phyloP scores from a whole-genome alignment of 1,140 invertebrate species.

The Nebria ingens region DNA sequence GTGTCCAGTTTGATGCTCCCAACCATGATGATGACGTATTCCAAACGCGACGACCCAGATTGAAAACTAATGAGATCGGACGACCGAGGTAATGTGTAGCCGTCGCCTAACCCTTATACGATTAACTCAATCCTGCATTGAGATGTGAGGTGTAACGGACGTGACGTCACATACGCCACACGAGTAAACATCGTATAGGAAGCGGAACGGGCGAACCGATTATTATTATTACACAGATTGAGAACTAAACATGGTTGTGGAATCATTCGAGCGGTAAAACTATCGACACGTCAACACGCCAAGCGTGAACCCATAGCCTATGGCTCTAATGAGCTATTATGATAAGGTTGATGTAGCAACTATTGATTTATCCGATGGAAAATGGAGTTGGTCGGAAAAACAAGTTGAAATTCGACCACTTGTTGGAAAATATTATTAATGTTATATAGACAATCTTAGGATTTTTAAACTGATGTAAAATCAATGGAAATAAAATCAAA shows the following conservation, averaged over 20 bases:
- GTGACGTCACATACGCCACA: background rate
- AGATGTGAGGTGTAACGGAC: background rate
- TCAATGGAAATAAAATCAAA: no score
- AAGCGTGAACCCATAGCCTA: background rate
- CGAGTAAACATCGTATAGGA: background rate
- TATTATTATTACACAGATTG: constrained; percentile 3
- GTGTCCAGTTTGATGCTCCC: no score
- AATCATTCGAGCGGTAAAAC: background rate
- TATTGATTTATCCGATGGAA: background rate
- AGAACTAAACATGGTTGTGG: background rate
- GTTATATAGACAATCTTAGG: no score
- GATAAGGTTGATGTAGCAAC: background rate
- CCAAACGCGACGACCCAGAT: background rate
- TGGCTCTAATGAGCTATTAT: background rate
- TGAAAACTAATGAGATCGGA: constrained; percentile 6
- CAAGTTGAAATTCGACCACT: background rate
- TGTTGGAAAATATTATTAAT: no score
- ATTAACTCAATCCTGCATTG: constrained; percentile 1
- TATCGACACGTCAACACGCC: no score
- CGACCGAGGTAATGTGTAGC: background rate
- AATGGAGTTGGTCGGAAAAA: background rate
- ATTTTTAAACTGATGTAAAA: no score
- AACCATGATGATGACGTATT: background rate
- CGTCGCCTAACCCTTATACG: background rate
- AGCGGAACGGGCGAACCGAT: background rate